Conservation (phyloP, 1,140 invertebrate genomes). For the Pemphigus obesinymphae region DNA sequence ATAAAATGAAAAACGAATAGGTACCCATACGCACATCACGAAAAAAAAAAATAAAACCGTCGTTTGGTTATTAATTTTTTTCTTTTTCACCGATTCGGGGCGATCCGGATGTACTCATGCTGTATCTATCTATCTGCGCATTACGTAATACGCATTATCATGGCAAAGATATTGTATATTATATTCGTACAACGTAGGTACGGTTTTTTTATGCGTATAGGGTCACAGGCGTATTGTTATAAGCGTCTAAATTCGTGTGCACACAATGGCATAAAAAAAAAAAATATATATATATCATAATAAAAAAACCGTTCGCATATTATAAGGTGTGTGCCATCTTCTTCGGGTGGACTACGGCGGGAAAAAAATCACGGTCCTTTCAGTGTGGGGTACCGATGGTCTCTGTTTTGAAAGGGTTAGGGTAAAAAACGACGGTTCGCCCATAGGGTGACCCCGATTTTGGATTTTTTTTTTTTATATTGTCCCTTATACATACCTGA, state of each 20-base stretch:
- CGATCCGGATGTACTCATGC: not conserved
- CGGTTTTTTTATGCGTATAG: not conserved
- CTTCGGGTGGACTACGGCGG: too few species aligned
- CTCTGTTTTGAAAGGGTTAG: constrained; percentile 35
- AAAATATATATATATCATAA: too few species aligned
- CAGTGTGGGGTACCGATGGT: not conserved
- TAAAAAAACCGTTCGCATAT: constrained; percentile 14
- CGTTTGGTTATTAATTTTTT: not conserved
- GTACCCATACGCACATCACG: not conserved
- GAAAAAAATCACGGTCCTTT: not conserved
- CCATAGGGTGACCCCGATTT: constrained; percentile 17
- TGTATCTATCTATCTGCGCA: not conserved
- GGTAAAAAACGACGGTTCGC: constrained; percentile 10
- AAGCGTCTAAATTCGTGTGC: too few species aligned
- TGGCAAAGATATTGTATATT: not conserved
- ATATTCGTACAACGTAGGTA: not conserved
- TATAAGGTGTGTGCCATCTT: constrained; percentile 1
- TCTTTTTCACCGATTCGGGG: not conserved
- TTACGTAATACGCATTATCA: not conserved
- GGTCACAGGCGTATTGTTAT: not conserved
- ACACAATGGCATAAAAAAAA: too few species aligned
- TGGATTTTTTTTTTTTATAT: not conserved
- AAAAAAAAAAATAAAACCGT: not conserved
- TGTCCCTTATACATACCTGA: not conserved
- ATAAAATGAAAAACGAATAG: not conserved